Conservation (phyloP, 2,888 invertebrate species). For the Pheosia gnoma region DNA sequence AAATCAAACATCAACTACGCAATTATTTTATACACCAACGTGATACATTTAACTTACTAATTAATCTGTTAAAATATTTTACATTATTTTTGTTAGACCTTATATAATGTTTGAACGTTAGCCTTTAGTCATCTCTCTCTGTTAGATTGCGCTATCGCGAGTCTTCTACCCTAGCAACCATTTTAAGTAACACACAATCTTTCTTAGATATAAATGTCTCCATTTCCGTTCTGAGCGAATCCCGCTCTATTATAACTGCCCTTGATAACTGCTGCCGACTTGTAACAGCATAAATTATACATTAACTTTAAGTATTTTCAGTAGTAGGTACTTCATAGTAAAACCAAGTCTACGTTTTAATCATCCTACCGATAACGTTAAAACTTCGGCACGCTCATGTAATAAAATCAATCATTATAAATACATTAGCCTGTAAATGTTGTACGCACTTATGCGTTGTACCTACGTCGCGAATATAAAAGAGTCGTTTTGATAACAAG, state of each 20-base stretch:
- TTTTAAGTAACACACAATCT: conserved; percentile 6
- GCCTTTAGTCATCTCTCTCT: no score
- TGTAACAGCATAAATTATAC: conserved; percentile 5
- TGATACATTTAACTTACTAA: no score
- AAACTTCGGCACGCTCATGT: no score
- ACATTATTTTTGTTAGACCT: no score
- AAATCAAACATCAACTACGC: no score
- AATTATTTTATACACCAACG: no score
- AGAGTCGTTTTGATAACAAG: not conserved
- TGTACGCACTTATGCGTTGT: no score
- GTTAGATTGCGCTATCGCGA: not conserved
- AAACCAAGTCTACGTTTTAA: conserved; percentile 11
- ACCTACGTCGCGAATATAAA: not conserved
- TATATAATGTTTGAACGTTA: no score
- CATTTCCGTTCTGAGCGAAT: conserved; percentile 12
- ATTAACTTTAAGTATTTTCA: conserved; percentile 9
- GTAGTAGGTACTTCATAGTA: conserved; percentile 13
- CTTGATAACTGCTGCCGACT: conserved; percentile 22
- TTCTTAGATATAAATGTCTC: conserved; percentile 10
- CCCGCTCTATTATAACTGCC: conserved; percentile 10
- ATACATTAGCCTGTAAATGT: no score
- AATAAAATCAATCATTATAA: no score
- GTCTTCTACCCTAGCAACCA: not conserved
- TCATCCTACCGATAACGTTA: no score
- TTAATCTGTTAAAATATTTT: no score